These are phyloP conservation scores for Turritopsis rubra DNA, from an alignment of 30 jellyfish, hydroid and myxozoan species.

Conservation along the genomic window DNA sequence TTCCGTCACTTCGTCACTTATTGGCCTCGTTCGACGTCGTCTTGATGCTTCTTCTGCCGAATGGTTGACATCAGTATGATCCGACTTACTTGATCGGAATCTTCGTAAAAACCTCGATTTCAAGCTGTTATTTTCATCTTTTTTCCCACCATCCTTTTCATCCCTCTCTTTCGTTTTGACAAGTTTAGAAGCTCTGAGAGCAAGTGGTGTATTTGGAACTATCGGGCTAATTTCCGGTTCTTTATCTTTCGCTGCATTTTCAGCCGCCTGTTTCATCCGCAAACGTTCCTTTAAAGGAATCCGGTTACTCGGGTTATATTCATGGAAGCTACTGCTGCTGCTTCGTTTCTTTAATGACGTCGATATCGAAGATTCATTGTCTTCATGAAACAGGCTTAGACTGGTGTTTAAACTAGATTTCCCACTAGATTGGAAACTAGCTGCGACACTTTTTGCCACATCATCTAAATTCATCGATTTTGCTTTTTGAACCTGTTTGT, in stretches of 20 bases:
- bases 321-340: conserved; percentile 37
- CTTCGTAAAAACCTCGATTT: conserved; percentile 4
- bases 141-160: conserved; percentile 2
- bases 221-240: background rate
- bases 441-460: background rate
- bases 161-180: conserved; percentile 8
- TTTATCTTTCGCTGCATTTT: conserved; percentile 16
- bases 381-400: background rate
- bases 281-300: conserved; percentile 29
- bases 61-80: background rate
- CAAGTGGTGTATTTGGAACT: background rate
- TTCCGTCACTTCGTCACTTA: conserved; percentile 7
- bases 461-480: conserved; percentile 1
- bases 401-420: background rate
- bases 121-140: conserved; percentile 9
- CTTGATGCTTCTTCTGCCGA: background rate
- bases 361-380: background rate
- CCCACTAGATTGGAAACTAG: background rate
- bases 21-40: background rate
- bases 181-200: conserved; percentile 20
- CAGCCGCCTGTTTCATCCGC: conserved; percentile 16
- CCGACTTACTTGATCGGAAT: background rate
- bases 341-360: conserved; percentile 14
- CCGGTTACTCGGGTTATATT: conserved; percentile 19
- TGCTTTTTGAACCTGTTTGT: background rate